These are phyloP conservation scores for Thamnophis sirtalis DNA, from an alignment of 2,113 vertebrate species.

Conservation along the genomic window DNA sequence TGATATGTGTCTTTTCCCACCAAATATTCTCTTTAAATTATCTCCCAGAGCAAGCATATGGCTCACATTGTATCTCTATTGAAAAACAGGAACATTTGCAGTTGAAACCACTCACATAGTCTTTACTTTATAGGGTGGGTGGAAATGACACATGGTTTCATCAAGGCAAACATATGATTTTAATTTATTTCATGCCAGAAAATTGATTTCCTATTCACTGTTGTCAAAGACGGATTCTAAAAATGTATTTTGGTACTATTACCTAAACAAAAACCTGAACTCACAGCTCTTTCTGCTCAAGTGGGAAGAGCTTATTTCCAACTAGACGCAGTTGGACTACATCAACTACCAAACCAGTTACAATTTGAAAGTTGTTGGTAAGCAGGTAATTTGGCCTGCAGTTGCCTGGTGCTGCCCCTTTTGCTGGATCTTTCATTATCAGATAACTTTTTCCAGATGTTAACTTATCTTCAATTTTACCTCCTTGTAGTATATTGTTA, in stretches of 20 bases:
- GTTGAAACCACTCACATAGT: slow-evolving; percentile 51
- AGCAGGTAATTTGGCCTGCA: too few relatives aligned
- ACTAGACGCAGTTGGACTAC: background rate
- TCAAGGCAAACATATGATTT: slow-evolving; percentile 48
- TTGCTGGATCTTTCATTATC: too few relatives aligned
- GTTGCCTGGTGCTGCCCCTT: too few relatives aligned
- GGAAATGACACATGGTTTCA: slow-evolving; percentile 49
- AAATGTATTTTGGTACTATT: background rate
- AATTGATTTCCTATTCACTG: slow-evolving; percentile 40
- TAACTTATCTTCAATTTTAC: too few relatives aligned
- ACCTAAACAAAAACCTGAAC: background rate
- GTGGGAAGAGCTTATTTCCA: background rate
- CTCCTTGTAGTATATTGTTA: too few relatives aligned
- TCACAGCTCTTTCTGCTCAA: background rate
- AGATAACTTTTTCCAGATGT: too few relatives aligned
- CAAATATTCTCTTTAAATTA: slow-evolving; percentile 1
- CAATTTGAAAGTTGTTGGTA: too few relatives aligned
- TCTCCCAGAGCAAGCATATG: background rate
- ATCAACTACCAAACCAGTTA: background rate
- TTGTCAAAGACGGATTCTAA: background rate
- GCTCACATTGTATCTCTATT: slow-evolving; percentile 20
- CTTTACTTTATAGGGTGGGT: slow-evolving; percentile 44
- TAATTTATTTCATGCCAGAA: slow-evolving; percentile 47
- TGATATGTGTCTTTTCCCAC: slow-evolving; percentile 34
- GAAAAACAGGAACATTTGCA: background rate